Conservation (phyloP, 2,888 invertebrate species). For the Rhamnusium bicolor region DNA sequence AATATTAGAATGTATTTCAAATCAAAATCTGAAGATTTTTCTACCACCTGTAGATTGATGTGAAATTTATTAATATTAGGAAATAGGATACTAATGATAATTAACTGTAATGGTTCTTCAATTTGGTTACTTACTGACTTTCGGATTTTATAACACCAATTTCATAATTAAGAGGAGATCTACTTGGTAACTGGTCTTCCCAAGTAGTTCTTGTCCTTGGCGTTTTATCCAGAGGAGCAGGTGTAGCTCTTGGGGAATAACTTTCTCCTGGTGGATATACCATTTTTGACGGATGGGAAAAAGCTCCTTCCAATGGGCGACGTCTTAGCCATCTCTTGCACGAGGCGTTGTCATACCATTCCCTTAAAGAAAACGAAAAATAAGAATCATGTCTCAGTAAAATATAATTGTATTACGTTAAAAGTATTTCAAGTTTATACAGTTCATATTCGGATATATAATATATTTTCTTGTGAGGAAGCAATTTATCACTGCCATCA, state of each 20-base stretch:
- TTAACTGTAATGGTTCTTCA: no score
- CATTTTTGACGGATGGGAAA: slow-evolving; percentile 94
- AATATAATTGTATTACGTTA: slow-evolving; percentile 48
- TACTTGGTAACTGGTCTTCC: slow-evolving; percentile 82
- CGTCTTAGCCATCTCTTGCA: slow-evolving; percentile 91
- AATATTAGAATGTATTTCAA: no score
- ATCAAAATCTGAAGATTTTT: no score
- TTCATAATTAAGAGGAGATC: slow-evolving; percentile 89
- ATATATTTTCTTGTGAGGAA: slow-evolving; percentile 53
- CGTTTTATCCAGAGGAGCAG: slow-evolving; percentile 74
- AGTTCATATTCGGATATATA: slow-evolving; percentile 55
- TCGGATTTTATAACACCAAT: slow-evolving; percentile 86
- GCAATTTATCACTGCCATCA: slow-evolving; percentile 52
- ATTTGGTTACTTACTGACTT: slow-evolving; percentile 82
- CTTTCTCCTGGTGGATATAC: slow-evolving; percentile 90
- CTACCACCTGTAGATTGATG: no score
- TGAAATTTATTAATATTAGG: no score
- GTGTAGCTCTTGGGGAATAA: slow-evolving; percentile 86
- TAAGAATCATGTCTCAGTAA: not conserved
- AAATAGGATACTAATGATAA: no score
- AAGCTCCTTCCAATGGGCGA: slow-evolving; percentile 87
- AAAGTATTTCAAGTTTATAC: slow-evolving; percentile 52
- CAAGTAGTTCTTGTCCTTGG: slow-evolving; percentile 74
- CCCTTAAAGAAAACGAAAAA: slow-evolving; percentile 71
- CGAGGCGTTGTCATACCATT: slow-evolving; percentile 92